phyloP scores from a whole-genome alignment of 2,888 invertebrate species.

The Plagodis pulveraria region DNA sequence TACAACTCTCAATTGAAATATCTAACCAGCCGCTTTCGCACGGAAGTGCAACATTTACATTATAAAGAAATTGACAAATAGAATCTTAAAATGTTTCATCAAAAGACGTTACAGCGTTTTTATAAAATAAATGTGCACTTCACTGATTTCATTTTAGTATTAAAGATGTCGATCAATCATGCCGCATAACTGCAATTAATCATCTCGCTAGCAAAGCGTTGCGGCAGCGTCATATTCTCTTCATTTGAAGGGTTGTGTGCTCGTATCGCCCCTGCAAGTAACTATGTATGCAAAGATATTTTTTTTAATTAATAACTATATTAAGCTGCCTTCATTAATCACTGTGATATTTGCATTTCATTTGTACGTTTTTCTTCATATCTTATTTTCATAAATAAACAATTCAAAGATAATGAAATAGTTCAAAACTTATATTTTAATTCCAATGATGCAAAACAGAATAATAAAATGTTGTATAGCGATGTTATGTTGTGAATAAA shows the following conservation, averaged over 20 bases:
- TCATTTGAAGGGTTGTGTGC: constrained; percentile 56
- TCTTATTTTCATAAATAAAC: too few relatives aligned
- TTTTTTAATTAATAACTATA: constrained; percentile 24
- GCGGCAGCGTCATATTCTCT: constrained; percentile 35
- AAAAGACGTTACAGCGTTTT: constrained; percentile 54
- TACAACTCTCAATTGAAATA: constrained; percentile 51
- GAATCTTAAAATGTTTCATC: constrained; percentile 67
- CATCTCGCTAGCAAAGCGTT: constrained; percentile 60
- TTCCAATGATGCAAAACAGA: background rate
- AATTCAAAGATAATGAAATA: too few relatives aligned
- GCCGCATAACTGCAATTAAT: constrained; percentile 70
- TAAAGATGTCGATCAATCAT: constrained; percentile 73
- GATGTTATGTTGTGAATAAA: too few relatives aligned
- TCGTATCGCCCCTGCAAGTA: constrained; percentile 35
- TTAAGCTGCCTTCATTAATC: constrained; percentile 48
- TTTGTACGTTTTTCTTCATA: constrained; percentile 4
- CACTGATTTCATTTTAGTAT: constrained; percentile 35
- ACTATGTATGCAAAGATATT: constrained; percentile 14
- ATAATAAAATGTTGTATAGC: too few relatives aligned
- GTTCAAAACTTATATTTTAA: background rate
- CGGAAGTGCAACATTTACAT: constrained; percentile 60
- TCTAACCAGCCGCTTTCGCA: constrained; percentile 58
- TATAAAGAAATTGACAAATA: constrained; percentile 69
- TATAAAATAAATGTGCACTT: constrained; percentile 52
- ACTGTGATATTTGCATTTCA: constrained; percentile 6